phyloP scores from a whole-genome alignment of 1,140 invertebrate species.

The Drosophila mayri region DNA sequence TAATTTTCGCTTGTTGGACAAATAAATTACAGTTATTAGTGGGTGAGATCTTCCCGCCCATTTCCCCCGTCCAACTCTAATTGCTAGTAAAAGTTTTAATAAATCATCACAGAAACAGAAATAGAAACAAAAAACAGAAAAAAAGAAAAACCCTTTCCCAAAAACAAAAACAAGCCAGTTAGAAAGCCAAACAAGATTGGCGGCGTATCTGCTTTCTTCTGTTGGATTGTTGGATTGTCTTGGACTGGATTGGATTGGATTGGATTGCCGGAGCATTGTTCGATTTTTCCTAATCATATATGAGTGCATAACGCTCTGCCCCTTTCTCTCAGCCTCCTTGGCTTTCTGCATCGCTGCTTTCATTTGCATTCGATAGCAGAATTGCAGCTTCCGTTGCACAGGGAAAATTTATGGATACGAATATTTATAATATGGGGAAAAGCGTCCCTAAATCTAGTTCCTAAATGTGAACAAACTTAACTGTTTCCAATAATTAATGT shows the following conservation, averaged over 20 bases:
- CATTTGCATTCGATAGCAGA: constrained; percentile 72
- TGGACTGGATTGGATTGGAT: constrained; percentile 28
- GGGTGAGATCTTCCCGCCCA: constrained; percentile 40
- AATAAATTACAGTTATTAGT: constrained; percentile 72
- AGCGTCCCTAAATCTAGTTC: neutral
- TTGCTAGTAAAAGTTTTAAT: constrained; percentile 77
- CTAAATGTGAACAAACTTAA: neutral
- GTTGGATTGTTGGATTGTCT: constrained; percentile 27
- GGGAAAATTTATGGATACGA: neutral
- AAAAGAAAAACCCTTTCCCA: constrained; percentile 64
- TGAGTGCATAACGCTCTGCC: constrained; percentile 51
- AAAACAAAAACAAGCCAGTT: constrained; percentile 53
- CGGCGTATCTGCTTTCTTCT: constrained; percentile 49
- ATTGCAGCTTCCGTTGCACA: constrained; percentile 59
- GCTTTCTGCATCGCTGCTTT: constrained; percentile 78
- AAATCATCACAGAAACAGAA: constrained; percentile 65
- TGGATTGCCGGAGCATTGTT: constrained; percentile 62
- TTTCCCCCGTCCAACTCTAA: constrained; percentile 40
- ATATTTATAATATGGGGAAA: neutral
- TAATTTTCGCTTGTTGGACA: constrained; percentile 43
- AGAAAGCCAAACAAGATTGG: constrained; percentile 65
- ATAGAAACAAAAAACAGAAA: constrained; percentile 27
- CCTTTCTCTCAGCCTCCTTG: constrained; percentile 23
- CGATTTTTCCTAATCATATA: constrained; percentile 83
- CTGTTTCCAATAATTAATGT: too few species aligned